Percentiles rank a stretch among this genome's conserved stretches.
Evolutionary conservation across 2,888 invertebrate genomes (phyloP).

Genomic region (Temnothorax ravouxi): DNA sequence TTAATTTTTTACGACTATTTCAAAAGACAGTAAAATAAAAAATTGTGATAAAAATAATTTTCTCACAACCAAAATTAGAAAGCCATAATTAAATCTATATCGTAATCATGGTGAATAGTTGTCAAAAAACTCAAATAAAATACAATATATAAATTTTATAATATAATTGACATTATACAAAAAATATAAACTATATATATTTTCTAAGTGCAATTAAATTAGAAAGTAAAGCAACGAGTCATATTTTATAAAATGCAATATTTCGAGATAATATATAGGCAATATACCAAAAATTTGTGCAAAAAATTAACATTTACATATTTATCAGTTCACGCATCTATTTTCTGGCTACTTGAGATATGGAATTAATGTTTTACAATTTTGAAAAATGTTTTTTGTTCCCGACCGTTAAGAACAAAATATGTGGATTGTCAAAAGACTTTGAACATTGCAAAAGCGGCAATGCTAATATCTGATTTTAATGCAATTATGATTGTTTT

Average conservation of each 20-base stretch:
- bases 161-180: background rate
- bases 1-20: background rate
- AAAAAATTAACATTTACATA: background rate
- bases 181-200: background rate
- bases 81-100: background rate
- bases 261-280: background rate
- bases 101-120: background rate
- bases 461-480: background rate
- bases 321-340: background rate
- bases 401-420: background rate
- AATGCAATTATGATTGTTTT: background rate
- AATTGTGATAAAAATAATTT: constrained; percentile 23
- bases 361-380: background rate
- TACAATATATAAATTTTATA: constrained; percentile 7
- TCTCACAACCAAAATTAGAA: background rate
- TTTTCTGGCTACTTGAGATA: background rate
- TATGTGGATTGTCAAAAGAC: background rate
- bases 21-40: background rate
- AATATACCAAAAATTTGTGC: background rate
- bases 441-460: background rate
- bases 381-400: background rate
- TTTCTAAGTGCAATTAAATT: constrained; percentile 22
- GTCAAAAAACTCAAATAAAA: background rate
- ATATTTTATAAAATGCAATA: constrained; percentile 21
- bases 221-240: background rate